phyloP scores from a whole-genome alignment of 2,797 vertebrate species.

The Parambassis ranga region DNA sequence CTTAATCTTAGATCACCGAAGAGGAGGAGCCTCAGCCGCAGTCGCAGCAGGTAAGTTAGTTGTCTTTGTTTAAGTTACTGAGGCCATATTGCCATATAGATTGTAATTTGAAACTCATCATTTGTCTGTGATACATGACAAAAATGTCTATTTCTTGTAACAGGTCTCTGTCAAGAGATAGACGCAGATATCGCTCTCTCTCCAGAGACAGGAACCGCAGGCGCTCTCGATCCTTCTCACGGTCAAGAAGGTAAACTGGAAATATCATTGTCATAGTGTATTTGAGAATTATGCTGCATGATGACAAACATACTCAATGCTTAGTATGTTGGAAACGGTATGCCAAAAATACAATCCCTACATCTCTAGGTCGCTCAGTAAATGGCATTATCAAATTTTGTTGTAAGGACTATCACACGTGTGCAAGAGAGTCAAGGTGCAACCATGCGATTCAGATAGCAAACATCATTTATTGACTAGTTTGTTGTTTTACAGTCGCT shows the following conservation, averaged over 20 bases:
- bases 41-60: slow-evolving; percentile 93
- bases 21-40: slow-evolving; percentile 93
- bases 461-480: neutral
- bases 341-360: too few species aligned
- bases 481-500: slow-evolving; percentile 81
- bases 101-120: neutral
- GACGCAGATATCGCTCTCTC: slow-evolving; percentile 91
- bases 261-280: neutral
- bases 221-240: slow-evolving; percentile 92
- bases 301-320: too few species aligned
- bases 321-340: too few species aligned
- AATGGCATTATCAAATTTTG: too few species aligned
- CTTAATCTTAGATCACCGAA: slow-evolving; percentile 86
- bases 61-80: too few species aligned
- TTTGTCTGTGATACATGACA: neutral
- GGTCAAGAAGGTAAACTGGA: slow-evolving; percentile 80
- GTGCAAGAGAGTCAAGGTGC: too few species aligned
- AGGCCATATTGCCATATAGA: neutral
- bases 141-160: neutral
- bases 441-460: too few species aligned
- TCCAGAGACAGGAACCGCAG: slow-evolving; percentile 94
- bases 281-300: too few species aligned
- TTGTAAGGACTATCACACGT: too few species aligned
- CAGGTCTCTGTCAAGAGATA: slow-evolving; percentile 95
- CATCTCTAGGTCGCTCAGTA: too few species aligned